These are phyloP conservation scores for Oxygymnocypris stewartii DNA, from an alignment of 2,113 vertebrate species.

Conservation along the genomic window DNA sequence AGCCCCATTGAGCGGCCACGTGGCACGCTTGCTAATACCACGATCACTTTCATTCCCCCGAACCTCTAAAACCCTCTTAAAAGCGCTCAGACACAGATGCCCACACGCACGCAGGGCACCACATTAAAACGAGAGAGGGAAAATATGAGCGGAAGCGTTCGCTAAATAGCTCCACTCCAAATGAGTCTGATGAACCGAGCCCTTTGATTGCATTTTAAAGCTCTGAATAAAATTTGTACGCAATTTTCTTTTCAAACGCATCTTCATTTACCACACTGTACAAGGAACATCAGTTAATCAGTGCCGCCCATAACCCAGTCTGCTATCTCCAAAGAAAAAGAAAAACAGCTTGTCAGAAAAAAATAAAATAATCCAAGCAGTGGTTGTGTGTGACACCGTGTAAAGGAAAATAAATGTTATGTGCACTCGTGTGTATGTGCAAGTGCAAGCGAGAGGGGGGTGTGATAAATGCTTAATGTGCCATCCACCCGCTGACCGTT, in stretches of 20 bases:
- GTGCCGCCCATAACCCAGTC: background rate
- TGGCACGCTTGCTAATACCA: constrained; percentile 38
- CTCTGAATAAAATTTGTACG: constrained; percentile 32
- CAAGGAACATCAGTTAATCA: constrained; percentile 37
- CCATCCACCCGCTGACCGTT: constrained; percentile 2
- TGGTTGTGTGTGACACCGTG: constrained; percentile 24
- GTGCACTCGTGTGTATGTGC: constrained; percentile 31
- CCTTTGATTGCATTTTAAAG: constrained; percentile 44
- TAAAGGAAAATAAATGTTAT: constrained; percentile 40
- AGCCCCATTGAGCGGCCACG: constrained; percentile 35
- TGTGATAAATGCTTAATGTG: constrained; percentile 35
- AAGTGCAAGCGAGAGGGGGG: background rate
- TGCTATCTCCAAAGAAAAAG: constrained; percentile 13
- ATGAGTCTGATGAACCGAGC: constrained; percentile 47
- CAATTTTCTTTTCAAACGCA: constrained; percentile 13
- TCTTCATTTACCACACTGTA: constrained; percentile 23
- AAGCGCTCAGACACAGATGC: background rate
- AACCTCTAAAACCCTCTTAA: constrained; percentile 39
- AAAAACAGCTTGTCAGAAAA: background rate
- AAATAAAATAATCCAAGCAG: constrained; percentile 7
- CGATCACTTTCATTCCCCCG: constrained; percentile 25
- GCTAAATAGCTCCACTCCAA: constrained; percentile 39
- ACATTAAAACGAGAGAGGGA: constrained; percentile 37
- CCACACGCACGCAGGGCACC: background rate
- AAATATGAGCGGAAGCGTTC: constrained; percentile 41